Evolutionary conservation across 2,888 invertebrate genomes (phyloP).

Genomic region (Yponomeuta sedellus): DNA sequence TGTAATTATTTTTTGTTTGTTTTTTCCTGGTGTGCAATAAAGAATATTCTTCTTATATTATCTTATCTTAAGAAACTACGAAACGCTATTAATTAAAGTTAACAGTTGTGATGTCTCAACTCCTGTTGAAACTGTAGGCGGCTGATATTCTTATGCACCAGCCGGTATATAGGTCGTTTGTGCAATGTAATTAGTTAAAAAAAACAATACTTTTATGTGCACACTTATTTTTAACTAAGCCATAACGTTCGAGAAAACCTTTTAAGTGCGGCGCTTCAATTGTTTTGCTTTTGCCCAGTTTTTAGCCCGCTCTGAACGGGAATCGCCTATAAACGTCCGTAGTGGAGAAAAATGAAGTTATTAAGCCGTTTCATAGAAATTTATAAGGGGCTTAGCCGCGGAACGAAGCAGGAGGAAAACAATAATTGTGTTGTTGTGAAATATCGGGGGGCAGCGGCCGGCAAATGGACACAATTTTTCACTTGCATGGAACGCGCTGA

Average conservation of each 20-base stretch:
- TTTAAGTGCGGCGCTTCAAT: neutral
- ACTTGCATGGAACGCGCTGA: slow-evolving; percentile 58
- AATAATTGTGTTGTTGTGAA: slow-evolving; percentile 72
- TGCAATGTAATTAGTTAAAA: too few relatives aligned
- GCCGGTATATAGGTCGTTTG: too few relatives aligned
- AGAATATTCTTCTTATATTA: too few relatives aligned
- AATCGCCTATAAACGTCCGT: slow-evolving; percentile 7
- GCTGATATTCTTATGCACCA: too few relatives aligned
- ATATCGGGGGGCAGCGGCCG: slow-evolving; percentile 50
- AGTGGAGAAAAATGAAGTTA: slow-evolving; percentile 34
- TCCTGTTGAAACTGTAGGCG: too few relatives aligned
- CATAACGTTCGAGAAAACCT: neutral
- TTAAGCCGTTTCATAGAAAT: slow-evolving; percentile 48
- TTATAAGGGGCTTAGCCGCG: slow-evolving; percentile 58
- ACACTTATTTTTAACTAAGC: neutral
- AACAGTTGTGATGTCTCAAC: too few relatives aligned
- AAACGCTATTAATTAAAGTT: too few relatives aligned
- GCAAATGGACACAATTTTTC: slow-evolving; percentile 66
- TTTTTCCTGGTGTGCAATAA: too few relatives aligned
- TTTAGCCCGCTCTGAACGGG: slow-evolving; percentile 6
- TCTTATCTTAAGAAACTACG: too few relatives aligned
- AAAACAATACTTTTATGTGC: too few relatives aligned
- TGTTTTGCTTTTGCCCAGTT: slow-evolving; percentile 27
- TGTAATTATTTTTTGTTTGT: too few relatives aligned
- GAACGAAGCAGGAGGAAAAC: slow-evolving; percentile 63